Evolutionary conservation across 2,113 vertebrate genomes (phyloP).

Genomic region (Oreochromis spilurus): DNA sequence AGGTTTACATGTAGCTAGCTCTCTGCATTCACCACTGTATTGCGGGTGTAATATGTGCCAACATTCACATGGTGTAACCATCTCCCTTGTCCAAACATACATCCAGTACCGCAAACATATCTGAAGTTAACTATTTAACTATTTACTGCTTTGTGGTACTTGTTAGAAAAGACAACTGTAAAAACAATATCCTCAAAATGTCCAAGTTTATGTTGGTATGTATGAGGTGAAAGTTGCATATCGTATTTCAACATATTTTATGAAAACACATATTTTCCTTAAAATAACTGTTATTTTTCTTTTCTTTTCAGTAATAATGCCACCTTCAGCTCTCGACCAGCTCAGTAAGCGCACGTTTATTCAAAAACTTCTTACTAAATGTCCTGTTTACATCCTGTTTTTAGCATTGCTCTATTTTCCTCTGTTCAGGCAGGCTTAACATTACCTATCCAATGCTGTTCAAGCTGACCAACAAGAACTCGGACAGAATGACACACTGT

Average conservation of each 20-base stretch:
- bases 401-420: neutral
- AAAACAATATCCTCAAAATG: neutral
- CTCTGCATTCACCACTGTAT: neutral
- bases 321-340: slow-evolving; percentile 94
- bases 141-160: neutral
- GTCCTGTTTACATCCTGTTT: neutral
- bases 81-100: neutral
- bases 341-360: slow-evolving; percentile 84
- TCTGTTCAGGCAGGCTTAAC: slow-evolving; percentile 85
- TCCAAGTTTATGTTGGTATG: neutral
- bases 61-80: neutral
- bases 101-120: neutral
- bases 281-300: neutral
- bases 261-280: neutral
- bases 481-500: slow-evolving; percentile 94
- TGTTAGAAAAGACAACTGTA: neutral
- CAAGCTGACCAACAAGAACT: slow-evolving; percentile 97
- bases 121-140: neutral
- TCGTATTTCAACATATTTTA: neutral
- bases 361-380: neutral
- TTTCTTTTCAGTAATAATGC: slow-evolving; percentile 91
- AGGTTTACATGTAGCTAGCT: neutral
- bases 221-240: neutral
- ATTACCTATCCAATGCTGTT: slow-evolving; percentile 99
- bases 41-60: neutral